Percentiles rank a stretch among this genome's conserved stretches.
Evolutionary conservation across 2,888 invertebrate species (phyloP).

Genomic region (Laothoe populi): DNA sequence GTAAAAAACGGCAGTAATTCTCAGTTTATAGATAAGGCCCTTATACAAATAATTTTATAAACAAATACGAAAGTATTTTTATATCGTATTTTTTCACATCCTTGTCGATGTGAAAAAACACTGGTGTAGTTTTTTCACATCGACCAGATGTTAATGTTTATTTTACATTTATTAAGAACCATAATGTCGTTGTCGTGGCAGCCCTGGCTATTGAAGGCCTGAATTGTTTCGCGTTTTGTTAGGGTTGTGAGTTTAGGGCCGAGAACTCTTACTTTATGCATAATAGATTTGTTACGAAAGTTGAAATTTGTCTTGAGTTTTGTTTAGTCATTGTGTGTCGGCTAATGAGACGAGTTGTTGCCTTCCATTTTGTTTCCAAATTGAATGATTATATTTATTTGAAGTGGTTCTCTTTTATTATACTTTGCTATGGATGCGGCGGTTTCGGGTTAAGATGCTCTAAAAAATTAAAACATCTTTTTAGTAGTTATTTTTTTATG

Average conservation of each 20-base stretch:
- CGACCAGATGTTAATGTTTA: slow-evolving; percentile 16
- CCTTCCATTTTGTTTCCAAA: neutral
- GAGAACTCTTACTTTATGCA: slow-evolving; percentile 38
- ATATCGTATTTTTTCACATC: too few species aligned
- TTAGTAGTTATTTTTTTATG: too few species aligned
- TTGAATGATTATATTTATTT: slow-evolving; percentile 1
- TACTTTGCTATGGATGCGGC: too few species aligned
- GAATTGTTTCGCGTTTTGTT: slow-evolving; percentile 45
- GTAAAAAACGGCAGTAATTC: too few species aligned
- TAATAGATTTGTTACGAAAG: slow-evolving; percentile 36
- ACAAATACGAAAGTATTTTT: neutral
- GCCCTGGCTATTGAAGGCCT: slow-evolving; percentile 25
- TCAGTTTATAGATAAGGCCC: neutral
- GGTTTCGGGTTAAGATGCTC: too few species aligned
- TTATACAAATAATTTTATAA: neutral
- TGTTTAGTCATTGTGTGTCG: slow-evolving; percentile 26
- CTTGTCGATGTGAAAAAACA: too few species aligned
- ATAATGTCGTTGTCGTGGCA: slow-evolving; percentile 11
- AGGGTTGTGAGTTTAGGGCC: slow-evolving; percentile 32
- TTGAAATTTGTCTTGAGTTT: slow-evolving; percentile 39
- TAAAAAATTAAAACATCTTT: too few species aligned
- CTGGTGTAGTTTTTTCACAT: too few species aligned
- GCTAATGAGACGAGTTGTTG: neutral
- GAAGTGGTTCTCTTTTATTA: neutral
- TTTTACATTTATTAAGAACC: neutral